phyloP scores from a whole-genome alignment of 2,797 vertebrate species.

The Avahi laniger region DNA sequence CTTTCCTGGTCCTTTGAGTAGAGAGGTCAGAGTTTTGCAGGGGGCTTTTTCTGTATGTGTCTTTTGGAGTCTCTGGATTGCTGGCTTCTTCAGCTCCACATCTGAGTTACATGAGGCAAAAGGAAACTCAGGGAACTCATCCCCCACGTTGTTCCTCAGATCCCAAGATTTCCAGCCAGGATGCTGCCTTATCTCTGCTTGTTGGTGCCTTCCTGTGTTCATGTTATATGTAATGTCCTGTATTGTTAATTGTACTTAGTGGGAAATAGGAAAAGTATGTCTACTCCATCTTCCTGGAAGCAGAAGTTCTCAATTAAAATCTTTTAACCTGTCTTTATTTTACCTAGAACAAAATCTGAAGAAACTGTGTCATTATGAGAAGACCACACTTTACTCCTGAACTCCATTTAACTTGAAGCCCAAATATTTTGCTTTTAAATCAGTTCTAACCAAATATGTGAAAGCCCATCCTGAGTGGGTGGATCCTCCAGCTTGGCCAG shows the following conservation, averaged over 20 bases:
- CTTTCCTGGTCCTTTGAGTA: neutral
- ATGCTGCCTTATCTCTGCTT: neutral
- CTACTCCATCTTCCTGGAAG: neutral
- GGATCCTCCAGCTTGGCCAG: neutral
- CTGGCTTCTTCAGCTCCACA: neutral
- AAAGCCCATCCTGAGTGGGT: neutral
- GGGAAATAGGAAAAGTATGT: neutral
- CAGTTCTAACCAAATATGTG: neutral
- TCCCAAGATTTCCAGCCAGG: neutral
- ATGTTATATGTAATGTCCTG: neutral
- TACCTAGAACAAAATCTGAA: neutral
- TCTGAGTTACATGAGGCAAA: neutral
- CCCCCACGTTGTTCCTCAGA: neutral
- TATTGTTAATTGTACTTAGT: neutral
- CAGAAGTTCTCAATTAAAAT: neutral
- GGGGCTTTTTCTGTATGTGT: neutral
- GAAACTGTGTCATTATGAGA: neutral
- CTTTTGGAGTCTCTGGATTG: neutral
- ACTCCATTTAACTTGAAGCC: neutral
- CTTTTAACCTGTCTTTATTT: neutral
- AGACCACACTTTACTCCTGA: neutral
- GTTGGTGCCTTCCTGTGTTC: neutral
- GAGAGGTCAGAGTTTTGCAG: neutral
- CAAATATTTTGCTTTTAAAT: neutral
- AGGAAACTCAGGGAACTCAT: neutral